Base-by-base conservation (phyloP, 1,140 invertebrate species). In the Trichoplusia ni region DNA sequence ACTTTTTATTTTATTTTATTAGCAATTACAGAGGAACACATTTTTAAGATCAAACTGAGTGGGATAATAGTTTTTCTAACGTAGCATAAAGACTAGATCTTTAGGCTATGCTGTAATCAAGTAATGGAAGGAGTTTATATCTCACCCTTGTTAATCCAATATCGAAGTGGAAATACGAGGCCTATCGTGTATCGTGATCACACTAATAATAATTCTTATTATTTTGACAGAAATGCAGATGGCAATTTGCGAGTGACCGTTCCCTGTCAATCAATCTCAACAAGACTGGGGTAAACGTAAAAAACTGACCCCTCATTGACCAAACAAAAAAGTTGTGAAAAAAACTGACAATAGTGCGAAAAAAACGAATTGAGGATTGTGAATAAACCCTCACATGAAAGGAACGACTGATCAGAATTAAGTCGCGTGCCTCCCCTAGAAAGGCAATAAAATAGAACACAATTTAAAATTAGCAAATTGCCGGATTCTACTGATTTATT, bases 291-390 rank as follows among this genome's bases (percentile, higher is more conserved):
- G 64, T 59, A 67, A 78, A 67, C 70, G 40, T 49, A 82, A 80
- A 83, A 73, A 85, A 82, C 81, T 88, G 85, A 88, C 85, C 86
- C 86, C 86, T 88, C 82, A 77, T 82, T 86, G 87, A 90, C 87
- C 87, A 83, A 66, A 66, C 51, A 71, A 75, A 86, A 80, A 79
- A 77, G 59, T 62, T 8, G 40, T 0, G 35, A 73, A 79, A 84
- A 75, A 82, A 77, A 73, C 47, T 54, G 53, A 89, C 79, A 85
- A 86, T 76, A 58, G 64, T 46, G 13, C 54, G 38, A 84, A 85
- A 85, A 89, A 85, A 73, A 64, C 49, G 53, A 75, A 68, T 71
- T 64, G 64, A 71, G 72, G 66, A 78, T 72, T 56, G 58, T 46
- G 72, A 71, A 84, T 77, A 83, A 81, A 89, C 77, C 67, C 73